Base-by-base conservation (phyloP, 1,140 invertebrate genomes). In the Vollenhovia emeryi region DNA sequence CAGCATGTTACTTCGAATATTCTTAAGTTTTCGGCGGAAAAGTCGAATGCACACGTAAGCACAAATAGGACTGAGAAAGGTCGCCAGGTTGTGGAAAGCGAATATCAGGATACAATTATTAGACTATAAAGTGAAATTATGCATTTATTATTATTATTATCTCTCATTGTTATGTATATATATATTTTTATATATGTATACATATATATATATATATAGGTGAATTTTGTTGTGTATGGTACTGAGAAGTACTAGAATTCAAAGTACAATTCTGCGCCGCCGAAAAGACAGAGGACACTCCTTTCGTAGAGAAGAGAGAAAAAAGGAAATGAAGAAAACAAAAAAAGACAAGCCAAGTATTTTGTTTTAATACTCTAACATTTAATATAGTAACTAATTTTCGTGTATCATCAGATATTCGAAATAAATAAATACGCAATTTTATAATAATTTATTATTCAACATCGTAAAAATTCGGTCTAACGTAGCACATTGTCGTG, bases 381-480 rank as follows among this genome's bases (percentile, higher is more conserved):
- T 91, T 91, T 88, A 88, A 79, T 90, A 91, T 86, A 78, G 43
- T 89, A 76, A 86, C 86, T 92, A 90, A 92, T 91, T 84, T n/a
- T 87, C 71, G 85, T 87, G 71, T 92, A 79, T 73, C 90, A 92
- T 87, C 84, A 90, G 87, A 92, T 91, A 93, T 93, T 62, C 90
- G 90, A 94, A 90, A 94, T 94, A 95, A 95, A 94, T 95, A 95
- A 94, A 94, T 94, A 95, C 91, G 94, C 91, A 95, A 93, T 95
- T 94, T 94, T 92, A 94, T 94, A 93, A 93, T 94, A 94, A 94
- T 94, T 95, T 93, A 94, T 94, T 94, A 93, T 94, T 94, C 93
- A 93, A 94, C 93, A 93, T 94, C 93, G 93, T 94, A 94, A 94
- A 94, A 95, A 95, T 94, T 95, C 90, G 92, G 86, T 94, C 93